Evolutionary conservation across 2,113 vertebrate genomes (phyloP).

Genomic region (Machaerirhynchus nigripectus): DNA sequence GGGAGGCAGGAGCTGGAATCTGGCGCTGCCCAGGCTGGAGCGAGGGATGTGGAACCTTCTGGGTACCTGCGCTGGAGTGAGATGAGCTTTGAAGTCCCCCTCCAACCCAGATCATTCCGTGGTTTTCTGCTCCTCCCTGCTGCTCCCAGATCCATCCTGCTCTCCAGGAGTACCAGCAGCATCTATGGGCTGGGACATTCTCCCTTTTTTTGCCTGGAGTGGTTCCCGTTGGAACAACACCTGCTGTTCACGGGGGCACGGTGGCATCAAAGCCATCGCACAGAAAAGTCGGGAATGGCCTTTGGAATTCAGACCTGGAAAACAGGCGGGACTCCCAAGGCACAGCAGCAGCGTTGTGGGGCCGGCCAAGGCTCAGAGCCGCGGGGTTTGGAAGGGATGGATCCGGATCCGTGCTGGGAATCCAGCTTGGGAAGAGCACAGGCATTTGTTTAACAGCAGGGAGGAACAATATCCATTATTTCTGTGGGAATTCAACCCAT

Average conservation of each 20-base stretch:
- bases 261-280: not conserved
- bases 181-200: accelerated
- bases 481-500: not conserved
- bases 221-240: not conserved
- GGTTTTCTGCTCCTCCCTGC: not conserved
- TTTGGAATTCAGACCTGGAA: not conserved
- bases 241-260: accelerated
- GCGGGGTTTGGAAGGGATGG: not conserved
- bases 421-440: not conserved
- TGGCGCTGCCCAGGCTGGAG: not conserved
- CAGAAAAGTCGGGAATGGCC: not conserved
- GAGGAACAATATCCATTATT: not conserved
- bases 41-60: not conserved
- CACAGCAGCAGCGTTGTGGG: accelerated
- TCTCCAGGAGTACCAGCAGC: not conserved
- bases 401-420: not conserved
- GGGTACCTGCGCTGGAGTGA: not conserved
- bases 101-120: not conserved
- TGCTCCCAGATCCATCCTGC: not conserved
- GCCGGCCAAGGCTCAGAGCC: accelerated
- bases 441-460: not conserved
- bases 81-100: not conserved
- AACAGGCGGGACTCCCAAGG: not conserved
- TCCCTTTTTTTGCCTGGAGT: not conserved
- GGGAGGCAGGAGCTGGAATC: not conserved